phyloP scores from a whole-genome alignment of 2,113 vertebrate genomes.

The Amia ocellicauda region DNA sequence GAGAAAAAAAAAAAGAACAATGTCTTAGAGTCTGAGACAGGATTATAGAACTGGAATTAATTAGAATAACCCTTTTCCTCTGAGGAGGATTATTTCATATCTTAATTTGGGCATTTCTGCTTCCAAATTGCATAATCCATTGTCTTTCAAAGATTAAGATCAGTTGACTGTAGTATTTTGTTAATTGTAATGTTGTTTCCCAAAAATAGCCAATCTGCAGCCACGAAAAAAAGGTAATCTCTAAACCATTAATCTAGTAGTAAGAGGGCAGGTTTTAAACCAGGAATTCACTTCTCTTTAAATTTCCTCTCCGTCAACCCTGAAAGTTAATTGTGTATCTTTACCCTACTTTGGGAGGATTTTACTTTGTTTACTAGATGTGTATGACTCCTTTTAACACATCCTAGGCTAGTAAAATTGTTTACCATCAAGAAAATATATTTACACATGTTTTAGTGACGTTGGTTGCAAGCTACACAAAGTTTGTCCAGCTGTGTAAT shows the following conservation, averaged over 20 bases:
- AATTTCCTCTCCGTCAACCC: no score
- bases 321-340: no score
- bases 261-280: no score
- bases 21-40: constrained; percentile 51
- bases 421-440: no score
- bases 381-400: no score
- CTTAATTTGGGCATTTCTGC: constrained; percentile 39
- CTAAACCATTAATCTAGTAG: background rate
- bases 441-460: no score
- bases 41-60: constrained; percentile 58
- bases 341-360: no score
- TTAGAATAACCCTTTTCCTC: constrained; percentile 39
- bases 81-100: constrained; percentile 53
- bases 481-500: no score
- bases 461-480: no score
- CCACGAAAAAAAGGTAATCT: constrained; percentile 2
- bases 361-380: no score
- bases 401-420: no score
- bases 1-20: constrained; percentile 45
- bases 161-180: background rate
- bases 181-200: background rate
- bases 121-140: constrained; percentile 44
- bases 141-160: constrained; percentile 23
- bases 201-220: background rate
- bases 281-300: no score